A percentile compares a stretch with the other conserved stretches of the same genome.
These are phyloP conservation scores for Neosalanx taihuensis DNA, from an alignment of 2,797 vertebrate species.

Conservation along the genomic window DNA sequence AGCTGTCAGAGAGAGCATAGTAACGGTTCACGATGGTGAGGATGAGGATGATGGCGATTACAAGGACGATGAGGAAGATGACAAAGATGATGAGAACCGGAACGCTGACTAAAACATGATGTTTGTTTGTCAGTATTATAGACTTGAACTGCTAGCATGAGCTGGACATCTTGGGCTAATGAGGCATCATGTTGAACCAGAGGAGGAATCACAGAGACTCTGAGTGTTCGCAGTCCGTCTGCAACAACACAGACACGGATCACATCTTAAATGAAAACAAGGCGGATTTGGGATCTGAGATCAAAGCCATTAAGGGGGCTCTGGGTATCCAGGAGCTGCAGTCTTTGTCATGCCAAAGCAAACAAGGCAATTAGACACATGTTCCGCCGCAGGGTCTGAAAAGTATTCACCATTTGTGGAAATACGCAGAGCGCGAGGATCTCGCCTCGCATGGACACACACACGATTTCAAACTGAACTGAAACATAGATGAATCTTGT, in stretches of 20 bases:
- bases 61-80: constrained; percentile 20
- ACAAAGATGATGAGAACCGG: neutral
- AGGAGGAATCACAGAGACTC: constrained; percentile 75
- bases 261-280: constrained; percentile 82
- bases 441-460: neutral
- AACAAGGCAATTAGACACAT: constrained; percentile 87
- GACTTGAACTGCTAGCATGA: constrained; percentile 59
- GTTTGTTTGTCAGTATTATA: neutral
- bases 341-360: constrained; percentile 81
- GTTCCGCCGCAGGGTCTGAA: constrained; percentile 66
- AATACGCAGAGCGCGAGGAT: constrained; percentile 25
- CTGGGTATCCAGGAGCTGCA: constrained; percentile 84
- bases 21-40: neutral
- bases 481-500: neutral
- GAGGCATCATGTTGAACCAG: constrained; percentile 74
- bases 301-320: constrained; percentile 81
- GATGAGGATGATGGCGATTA: constrained; percentile 9
- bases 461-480: neutral
- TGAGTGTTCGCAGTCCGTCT: constrained; percentile 64
- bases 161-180: constrained; percentile 68
- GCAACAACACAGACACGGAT: constrained; percentile 78
- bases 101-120: neutral
- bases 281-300: constrained; percentile 71
- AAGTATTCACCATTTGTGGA: constrained; percentile 68
- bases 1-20: constrained; percentile 21